Percentiles rank a stretch among this genome's conserved stretches.
Conservation (phyloP, 2,888 invertebrate genomes). For the Ashinkailepas kermadecensis region DNA sequence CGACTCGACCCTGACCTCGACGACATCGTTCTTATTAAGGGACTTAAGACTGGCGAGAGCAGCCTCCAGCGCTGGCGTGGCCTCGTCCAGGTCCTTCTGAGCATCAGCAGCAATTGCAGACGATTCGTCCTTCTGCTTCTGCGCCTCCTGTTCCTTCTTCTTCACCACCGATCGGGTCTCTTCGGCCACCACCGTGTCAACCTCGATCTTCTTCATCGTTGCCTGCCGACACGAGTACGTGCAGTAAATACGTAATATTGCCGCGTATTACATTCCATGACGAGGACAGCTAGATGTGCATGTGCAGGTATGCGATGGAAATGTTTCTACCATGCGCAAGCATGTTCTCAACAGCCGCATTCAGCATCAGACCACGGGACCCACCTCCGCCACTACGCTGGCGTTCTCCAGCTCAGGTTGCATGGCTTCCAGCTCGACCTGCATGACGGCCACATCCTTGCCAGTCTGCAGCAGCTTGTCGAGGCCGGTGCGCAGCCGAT, state of each 20-base stretch:
- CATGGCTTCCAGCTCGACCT: conserved; percentile 60
- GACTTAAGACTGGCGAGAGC: conserved; percentile 70
- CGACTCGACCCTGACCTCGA: conserved; percentile 54
- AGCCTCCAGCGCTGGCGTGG: conserved; percentile 71
- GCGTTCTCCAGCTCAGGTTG: conserved; percentile 67
- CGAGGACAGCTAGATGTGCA: too few relatives aligned
- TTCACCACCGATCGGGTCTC: conserved; percentile 50
- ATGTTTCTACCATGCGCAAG: too few relatives aligned
- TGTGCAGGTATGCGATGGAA: too few relatives aligned
- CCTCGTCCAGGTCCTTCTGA: conserved; percentile 82
- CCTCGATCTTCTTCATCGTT: conserved; percentile 68
- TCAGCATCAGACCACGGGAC: neutral
- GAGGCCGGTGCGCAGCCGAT: conserved; percentile 52
- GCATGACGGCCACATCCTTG: conserved; percentile 63
- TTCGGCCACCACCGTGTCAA: conserved; percentile 45
- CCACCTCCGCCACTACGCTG: conserved; percentile 61
- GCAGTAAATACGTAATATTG: too few relatives aligned
- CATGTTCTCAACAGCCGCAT: too few relatives aligned
- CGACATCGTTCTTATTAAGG: conserved; percentile 74
- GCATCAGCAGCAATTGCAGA: conserved; percentile 79
- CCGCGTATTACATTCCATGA: too few relatives aligned
- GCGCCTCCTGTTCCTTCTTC: conserved; percentile 79
- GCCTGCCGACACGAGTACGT: conserved; percentile 1
- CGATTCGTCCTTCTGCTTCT: conserved; percentile 75
- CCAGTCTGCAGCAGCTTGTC: conserved; percentile 68